Evolutionary conservation across 2,113 vertebrate genomes (phyloP).

Genomic region (Pangasianodon hypophthalmus): DNA sequence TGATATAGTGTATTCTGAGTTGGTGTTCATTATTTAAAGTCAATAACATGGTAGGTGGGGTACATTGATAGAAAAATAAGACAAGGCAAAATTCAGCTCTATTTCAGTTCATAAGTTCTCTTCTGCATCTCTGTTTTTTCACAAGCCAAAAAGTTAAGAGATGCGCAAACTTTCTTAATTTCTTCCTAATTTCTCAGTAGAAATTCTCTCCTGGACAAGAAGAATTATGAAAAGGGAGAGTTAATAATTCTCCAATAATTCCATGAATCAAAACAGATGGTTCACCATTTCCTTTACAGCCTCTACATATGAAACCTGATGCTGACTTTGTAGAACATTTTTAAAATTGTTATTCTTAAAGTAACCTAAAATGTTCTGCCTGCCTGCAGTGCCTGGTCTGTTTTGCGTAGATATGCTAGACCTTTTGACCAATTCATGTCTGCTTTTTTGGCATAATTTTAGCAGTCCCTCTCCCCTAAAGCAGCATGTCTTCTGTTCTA

Average conservation of each 20-base stretch:
- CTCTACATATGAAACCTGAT: constrained; percentile 89
- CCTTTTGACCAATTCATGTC: constrained; percentile 65
- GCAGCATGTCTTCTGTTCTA: constrained; percentile 36
- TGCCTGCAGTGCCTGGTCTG: constrained; percentile 79
- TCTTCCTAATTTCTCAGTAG: background rate
- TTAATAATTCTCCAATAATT: constrained; percentile 77
- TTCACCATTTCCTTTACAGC: constrained; percentile 84
- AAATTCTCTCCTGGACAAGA: background rate
- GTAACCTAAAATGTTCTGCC: constrained; percentile 83
- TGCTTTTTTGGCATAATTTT: constrained; percentile 41
- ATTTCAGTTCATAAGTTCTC: background rate
- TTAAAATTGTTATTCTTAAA: constrained; percentile 79
- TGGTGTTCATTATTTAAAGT: background rate
- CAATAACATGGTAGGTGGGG: background rate
- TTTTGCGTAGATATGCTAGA: constrained; percentile 82
- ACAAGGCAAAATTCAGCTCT: background rate
- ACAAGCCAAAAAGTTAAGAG: background rate
- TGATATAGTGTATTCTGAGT: background rate
- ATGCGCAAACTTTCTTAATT: constrained; percentile 2
- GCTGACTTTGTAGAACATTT: constrained; percentile 77
- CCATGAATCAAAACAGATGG: constrained; percentile 88
- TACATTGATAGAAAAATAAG: background rate
- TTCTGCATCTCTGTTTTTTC: background rate
- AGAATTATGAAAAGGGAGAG: constrained; percentile 11
- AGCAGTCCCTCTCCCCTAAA: constrained; percentile 40